Percentiles rank a stretch among this genome's conserved stretches.
phyloP scores from a whole-genome alignment of 2,797 vertebrate genomes.

The Eulemur coronatus region DNA sequence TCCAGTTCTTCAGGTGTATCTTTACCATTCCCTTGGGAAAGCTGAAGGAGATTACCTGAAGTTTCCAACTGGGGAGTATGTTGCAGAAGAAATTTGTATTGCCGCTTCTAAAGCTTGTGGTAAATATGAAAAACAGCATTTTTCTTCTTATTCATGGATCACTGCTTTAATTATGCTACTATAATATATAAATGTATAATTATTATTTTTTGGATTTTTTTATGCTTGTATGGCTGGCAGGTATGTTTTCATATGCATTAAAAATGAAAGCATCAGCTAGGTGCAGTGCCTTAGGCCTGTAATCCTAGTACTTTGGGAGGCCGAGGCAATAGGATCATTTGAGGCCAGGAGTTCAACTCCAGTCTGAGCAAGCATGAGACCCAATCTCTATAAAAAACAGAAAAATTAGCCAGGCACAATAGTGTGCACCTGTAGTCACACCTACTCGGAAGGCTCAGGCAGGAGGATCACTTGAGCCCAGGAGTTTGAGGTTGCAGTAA shows the following conservation, averaged over 20 bases:
- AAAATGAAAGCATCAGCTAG: background rate
- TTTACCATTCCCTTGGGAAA: slow-evolving; percentile 89
- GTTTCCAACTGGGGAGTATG: slow-evolving; percentile 90
- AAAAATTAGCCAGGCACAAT: background rate
- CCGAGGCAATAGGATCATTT: background rate
- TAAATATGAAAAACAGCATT: slow-evolving; percentile 80
- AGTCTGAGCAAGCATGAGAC: background rate
- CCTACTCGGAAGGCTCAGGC: background rate
- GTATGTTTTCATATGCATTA: background rate
- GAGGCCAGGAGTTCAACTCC: background rate
- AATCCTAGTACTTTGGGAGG: background rate
- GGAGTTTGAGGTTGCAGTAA: background rate
- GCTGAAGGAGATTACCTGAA: slow-evolving; percentile 83
- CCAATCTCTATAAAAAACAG: background rate
- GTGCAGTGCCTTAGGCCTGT: background rate
- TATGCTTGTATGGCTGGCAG: background rate
- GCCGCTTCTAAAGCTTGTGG: slow-evolving; percentile 93
- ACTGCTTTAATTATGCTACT: slow-evolving; percentile 28
- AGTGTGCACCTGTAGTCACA: background rate
- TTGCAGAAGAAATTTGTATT: slow-evolving; percentile 94
- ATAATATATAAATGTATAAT: background rate
- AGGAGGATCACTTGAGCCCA: background rate
- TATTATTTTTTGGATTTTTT: background rate
- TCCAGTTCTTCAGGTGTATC: slow-evolving; percentile 88
- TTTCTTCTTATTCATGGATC: slow-evolving; percentile 4